Percentiles rank a stretch among this genome's conserved stretches.
Evolutionary conservation across 2,113 vertebrate species (phyloP).

Genomic region (Antechinus stuartii): DNA sequence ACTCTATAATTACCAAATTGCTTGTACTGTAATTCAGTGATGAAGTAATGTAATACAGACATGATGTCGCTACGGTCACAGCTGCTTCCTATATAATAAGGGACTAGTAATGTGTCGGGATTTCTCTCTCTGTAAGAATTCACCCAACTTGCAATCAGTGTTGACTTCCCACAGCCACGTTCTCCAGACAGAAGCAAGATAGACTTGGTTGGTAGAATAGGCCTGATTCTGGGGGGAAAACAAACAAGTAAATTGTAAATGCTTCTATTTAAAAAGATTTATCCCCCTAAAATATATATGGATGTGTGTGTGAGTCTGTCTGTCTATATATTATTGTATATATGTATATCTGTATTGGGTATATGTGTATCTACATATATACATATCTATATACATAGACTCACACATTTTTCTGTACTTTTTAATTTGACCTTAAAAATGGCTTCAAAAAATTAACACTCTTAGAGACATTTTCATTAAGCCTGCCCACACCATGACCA

Average conservation of each 20-base stretch:
- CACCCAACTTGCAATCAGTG: constrained; percentile 75
- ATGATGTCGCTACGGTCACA: constrained; percentile 72
- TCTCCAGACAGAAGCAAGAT: constrained; percentile 78
- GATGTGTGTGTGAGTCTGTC: not conserved
- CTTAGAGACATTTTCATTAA: not conserved
- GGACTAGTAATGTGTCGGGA: constrained; percentile 48
- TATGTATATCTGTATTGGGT: not conserved
- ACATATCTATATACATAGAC: not conserved
- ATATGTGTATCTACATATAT: not conserved
- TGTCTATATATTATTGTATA: not conserved
- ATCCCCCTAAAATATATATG: not conserved
- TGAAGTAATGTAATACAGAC: constrained; percentile 73
- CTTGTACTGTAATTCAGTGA: constrained; percentile 59
- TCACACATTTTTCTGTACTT: not conserved
- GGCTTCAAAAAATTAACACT: not conserved
- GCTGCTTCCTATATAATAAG: constrained; percentile 76
- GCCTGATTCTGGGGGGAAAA: constrained; percentile 13
- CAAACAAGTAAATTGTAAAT: not conserved
- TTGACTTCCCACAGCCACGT: constrained; percentile 80
- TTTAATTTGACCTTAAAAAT: not conserved
- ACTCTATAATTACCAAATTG: constrained; percentile 66
- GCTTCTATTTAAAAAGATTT: not conserved
- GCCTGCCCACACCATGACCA: no score
- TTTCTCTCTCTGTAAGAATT: constrained; percentile 64
- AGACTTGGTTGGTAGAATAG: constrained; percentile 63